Percentiles rank a stretch among this genome's conserved stretches.
These are phyloP conservation scores for Aporophyla nigra DNA, from an alignment of 2,888 invertebrate species.

Conservation along the genomic window DNA sequence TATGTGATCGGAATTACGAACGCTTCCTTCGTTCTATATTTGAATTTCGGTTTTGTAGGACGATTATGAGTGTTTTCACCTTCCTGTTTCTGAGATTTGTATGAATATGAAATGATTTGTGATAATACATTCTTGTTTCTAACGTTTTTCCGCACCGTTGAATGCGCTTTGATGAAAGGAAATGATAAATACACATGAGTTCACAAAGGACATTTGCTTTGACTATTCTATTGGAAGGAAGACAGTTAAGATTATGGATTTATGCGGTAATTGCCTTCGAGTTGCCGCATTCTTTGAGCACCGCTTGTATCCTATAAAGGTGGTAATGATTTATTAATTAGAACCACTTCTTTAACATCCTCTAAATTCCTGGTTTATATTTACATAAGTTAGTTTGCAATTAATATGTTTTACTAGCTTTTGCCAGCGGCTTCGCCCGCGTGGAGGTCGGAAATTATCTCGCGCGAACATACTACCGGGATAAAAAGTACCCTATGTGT, in stretches of 20 bases:
- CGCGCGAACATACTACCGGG: too few relatives aligned
- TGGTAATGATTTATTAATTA: not conserved
- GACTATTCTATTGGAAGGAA: slow-evolving; percentile 35
- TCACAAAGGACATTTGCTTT: slow-evolving; percentile 31
- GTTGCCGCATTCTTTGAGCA: slow-evolving; percentile 24
- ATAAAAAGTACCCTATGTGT: too few relatives aligned
- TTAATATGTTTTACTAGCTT: too few relatives aligned
- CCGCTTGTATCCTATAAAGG: not conserved
- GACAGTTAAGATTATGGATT: slow-evolving; percentile 23
- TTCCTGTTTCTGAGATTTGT: slow-evolving; percentile 34
- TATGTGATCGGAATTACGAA: slow-evolving; percentile 66
- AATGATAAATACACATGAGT: slow-evolving; percentile 22
- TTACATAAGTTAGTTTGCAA: not conserved
- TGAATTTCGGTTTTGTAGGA: slow-evolving; percentile 59
- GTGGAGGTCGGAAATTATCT: too few relatives aligned
- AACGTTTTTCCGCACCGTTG: slow-evolving; percentile 19
- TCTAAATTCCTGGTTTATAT: not conserved
- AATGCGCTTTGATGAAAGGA: slow-evolving; percentile 22
- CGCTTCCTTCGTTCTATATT: slow-evolving; percentile 62
- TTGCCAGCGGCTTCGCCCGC: too few relatives aligned
- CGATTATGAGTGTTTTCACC: slow-evolving; percentile 56
- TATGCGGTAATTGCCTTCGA: slow-evolving; percentile 4
- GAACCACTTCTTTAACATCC: not conserved
- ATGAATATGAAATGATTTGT: not conserved
- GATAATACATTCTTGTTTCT: not conserved